Conservation (phyloP, 2,797 vertebrate species). For the Cynopterus sphinx region DNA sequence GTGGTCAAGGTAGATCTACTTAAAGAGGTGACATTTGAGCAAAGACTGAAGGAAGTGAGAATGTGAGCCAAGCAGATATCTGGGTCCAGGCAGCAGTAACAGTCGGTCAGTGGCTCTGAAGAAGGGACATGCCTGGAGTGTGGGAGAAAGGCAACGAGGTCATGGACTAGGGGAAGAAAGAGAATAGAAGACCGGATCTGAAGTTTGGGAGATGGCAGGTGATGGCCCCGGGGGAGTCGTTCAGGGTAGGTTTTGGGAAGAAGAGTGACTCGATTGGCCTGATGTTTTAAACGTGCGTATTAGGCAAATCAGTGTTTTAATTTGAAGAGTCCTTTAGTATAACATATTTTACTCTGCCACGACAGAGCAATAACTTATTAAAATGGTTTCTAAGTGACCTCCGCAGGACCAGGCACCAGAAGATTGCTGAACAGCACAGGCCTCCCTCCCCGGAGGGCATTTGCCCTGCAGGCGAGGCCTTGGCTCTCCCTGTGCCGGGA, state of each 20-base stretch:
- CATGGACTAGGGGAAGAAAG: too few species aligned
- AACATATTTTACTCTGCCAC: not conserved
- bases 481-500: not conserved
- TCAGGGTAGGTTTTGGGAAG: not conserved
- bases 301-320: not conserved
- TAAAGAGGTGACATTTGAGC: not conserved
- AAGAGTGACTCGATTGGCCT: not conserved
- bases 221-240: not conserved
- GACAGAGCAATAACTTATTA: not conserved
- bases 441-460: not conserved
- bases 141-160: not conserved
- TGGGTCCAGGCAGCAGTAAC: not conserved
- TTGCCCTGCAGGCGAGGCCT: not conserved
- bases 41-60: not conserved
- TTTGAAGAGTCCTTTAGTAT: not conserved
- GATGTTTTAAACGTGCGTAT: not conserved
- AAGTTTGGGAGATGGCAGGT: not conserved
- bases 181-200: too few species aligned
- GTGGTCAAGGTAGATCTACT: not conserved
- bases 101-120: not conserved
- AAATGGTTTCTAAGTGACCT: not conserved
- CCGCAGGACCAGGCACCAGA: not conserved
- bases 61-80: not conserved
- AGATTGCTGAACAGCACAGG: not conserved
- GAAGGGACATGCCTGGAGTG: not conserved